Evolutionary conservation across 2,113 vertebrate genomes (phyloP).

Genomic region (Thermophis baileyi): DNA sequence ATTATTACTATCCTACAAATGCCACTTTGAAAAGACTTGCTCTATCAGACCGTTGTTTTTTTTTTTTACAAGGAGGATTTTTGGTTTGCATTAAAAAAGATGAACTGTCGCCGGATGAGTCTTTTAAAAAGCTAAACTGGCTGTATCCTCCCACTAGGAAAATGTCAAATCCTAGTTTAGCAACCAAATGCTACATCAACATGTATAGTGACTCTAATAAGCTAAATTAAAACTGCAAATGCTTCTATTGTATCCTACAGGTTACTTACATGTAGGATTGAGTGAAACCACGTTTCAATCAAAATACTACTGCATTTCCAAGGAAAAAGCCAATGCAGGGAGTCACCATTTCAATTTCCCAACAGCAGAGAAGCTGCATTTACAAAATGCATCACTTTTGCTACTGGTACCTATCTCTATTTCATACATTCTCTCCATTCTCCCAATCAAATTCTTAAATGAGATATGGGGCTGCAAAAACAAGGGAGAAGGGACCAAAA

Average conservation of each 20-base stretch:
- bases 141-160: background rate
- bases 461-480: background rate
- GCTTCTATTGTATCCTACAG: background rate
- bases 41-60: too few species aligned
- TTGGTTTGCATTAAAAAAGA: background rate
- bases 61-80: background rate
- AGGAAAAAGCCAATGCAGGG: background rate
- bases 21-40: background rate
- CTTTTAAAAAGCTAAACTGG: background rate
- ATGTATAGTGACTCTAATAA: background rate
- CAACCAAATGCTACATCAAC: background rate
- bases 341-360: background rate
- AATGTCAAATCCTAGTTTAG: background rate
- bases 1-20: background rate
- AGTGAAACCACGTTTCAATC: background rate
- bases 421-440: background rate
- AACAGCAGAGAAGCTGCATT: background rate
- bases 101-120: background rate
- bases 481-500: background rate
- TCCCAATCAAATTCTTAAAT: background rate
- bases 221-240: background rate
- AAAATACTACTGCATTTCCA: background rate
- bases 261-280: background rate
- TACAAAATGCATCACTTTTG: background rate
- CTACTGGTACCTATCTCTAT: background rate